Conservation (phyloP, 2,113 vertebrate genomes). For the Phodopus roborovskii region DNA sequence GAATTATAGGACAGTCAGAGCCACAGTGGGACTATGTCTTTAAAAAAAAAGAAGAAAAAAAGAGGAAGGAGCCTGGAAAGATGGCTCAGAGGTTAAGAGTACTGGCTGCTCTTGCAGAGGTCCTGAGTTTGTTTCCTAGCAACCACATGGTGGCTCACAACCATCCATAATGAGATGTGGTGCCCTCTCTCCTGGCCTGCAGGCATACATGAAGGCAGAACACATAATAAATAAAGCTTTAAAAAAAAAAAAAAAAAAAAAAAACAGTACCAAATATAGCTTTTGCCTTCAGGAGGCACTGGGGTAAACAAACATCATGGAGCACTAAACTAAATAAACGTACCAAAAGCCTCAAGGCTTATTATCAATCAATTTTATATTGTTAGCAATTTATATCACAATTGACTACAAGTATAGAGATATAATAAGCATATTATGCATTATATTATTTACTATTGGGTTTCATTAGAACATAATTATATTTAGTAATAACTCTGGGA, state of each 20-base stretch:
- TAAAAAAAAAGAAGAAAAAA: background rate
- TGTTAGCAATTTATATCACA: background rate
- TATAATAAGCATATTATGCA: background rate
- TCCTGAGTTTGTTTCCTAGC: too few relatives aligned
- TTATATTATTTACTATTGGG: background rate
- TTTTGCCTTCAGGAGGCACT: background rate
- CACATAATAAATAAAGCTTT: too few relatives aligned
- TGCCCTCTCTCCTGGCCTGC: too few relatives aligned
- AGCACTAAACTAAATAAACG: background rate
- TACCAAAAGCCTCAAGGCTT: background rate
- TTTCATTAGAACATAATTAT: background rate
- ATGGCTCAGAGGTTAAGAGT: too few relatives aligned
- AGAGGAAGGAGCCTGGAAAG: too few relatives aligned
- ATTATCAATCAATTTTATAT: conserved; percentile 11
- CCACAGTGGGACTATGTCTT: background rate
- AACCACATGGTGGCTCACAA: too few relatives aligned
- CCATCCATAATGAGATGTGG: too few relatives aligned
- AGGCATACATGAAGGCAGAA: too few relatives aligned
- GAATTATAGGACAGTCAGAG: background rate
- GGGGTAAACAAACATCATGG: background rate
- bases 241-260: background rate
- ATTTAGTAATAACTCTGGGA: background rate
- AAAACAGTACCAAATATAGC: background rate
- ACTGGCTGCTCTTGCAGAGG: too few relatives aligned
- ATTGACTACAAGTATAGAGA: background rate